Percentiles rank a stretch among this genome's conserved stretches.
Conservation (phyloP, 2,797 vertebrate genomes). For the Cheirogaleus major region DNA sequence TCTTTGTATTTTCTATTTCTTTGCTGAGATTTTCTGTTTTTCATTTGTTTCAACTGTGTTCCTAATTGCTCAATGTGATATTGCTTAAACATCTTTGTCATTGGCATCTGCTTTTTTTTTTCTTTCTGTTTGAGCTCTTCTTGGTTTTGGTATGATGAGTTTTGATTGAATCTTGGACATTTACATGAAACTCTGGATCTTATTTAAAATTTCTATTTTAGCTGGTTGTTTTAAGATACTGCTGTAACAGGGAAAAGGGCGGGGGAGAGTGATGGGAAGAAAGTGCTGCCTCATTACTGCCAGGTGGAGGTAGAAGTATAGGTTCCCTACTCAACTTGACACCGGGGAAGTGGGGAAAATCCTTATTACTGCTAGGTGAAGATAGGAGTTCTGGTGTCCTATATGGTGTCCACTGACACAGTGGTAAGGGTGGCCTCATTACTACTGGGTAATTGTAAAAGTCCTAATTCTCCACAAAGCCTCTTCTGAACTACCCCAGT, state of each 20-base stretch:
- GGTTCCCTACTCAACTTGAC: neutral
- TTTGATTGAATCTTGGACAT: neutral
- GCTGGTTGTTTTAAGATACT: neutral
- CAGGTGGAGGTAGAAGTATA: neutral
- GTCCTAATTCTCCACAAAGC: neutral
- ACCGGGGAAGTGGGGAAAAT: neutral
- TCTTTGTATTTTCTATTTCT: neutral
- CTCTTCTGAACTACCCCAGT: neutral
- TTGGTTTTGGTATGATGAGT: neutral
- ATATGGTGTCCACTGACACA: neutral
- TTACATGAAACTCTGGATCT: neutral
- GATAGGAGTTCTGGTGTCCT: neutral
- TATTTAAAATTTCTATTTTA: neutral
- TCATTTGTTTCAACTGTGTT: conserved; percentile 30
- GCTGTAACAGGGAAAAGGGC: neutral
- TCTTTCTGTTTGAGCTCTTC: neutral
- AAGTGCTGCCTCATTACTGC: neutral
- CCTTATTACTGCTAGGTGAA: neutral
- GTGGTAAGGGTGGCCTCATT: neutral
- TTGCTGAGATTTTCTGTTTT: neutral
- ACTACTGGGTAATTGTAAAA: neutral
- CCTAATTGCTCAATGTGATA: neutral
- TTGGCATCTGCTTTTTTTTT: neutral
- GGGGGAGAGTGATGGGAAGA: neutral
- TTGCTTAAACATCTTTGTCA: neutral